A percentile compares a stretch with the other conserved stretches of the same genome.
These are phyloP conservation scores for Graptemys geographica DNA, from an alignment of 2,797 vertebrate genomes.

Conservation along the genomic window DNA sequence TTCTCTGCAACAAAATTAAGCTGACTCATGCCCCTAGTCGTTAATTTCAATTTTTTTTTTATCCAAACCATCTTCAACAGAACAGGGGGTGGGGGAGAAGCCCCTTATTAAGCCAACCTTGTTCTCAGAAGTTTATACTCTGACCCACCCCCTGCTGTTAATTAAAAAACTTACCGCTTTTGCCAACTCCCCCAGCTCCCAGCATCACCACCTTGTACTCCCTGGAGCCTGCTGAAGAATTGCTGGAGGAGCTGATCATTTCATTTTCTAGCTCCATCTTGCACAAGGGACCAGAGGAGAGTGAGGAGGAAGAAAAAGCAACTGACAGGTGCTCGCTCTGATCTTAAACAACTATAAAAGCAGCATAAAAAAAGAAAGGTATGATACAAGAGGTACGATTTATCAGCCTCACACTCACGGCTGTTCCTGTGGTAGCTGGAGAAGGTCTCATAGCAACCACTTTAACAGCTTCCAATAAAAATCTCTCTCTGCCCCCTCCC, in stretches of 20 bases:
- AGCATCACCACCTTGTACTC: constrained; percentile 83
- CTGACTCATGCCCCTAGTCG: constrained; percentile 52
- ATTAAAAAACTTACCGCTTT: constrained; percentile 80
- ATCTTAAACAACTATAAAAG: constrained; percentile 75
- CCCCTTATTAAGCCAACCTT: neutral
- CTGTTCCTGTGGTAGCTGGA: constrained; percentile 72
- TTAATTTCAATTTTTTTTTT: neutral
- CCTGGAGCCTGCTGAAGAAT: constrained; percentile 73
- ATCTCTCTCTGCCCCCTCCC: constrained; percentile 73
- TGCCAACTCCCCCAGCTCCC: constrained; percentile 82
- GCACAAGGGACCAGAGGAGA: constrained; percentile 53
- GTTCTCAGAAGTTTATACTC: neutral
- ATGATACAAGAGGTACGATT: constrained; percentile 65
- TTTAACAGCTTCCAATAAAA: constrained; percentile 84
- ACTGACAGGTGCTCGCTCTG: constrained; percentile 67
- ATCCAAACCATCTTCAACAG: neutral
- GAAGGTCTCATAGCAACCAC: constrained; percentile 85
- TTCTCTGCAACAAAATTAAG: constrained; percentile 29
- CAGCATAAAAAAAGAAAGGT: constrained; percentile 55
- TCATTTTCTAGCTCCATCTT: constrained; percentile 80
- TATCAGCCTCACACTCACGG: constrained; percentile 71
- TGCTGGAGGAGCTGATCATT: constrained; percentile 70
- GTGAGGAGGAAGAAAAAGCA: constrained; percentile 47
- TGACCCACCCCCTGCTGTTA: neutral
- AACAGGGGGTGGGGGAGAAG: accelerated